Base-by-base conservation (phyloP, 2,888 invertebrate genomes). In the Lissonota sp. region DNA sequence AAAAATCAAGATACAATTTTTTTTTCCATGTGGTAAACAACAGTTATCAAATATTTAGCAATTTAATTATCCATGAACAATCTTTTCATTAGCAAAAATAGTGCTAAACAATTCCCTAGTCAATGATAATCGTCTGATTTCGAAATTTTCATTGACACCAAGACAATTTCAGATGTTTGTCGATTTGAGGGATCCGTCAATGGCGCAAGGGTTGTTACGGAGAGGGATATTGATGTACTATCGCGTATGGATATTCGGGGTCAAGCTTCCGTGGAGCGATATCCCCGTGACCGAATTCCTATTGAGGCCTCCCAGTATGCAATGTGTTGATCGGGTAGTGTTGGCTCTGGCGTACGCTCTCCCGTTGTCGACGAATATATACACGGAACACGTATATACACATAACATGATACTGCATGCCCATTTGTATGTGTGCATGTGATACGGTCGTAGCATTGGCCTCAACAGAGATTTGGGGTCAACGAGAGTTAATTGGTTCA, bases 401-500 rank as follows among this genome's bases (percentile, higher is more conserved):
- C 60, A 73, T 58, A 75, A 44, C 12, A 71, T 39, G 55, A 67
- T 66, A 72, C 69, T 64, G 53, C 75, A 73, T 76, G 58, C 60
- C 6, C 51, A 58, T 53, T 39, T 39, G 46, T 44, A 55, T 57
- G 42, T n/a, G 40, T 62, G 16, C 7, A 44, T 51, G 53, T 53
- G 60, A 53, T 53, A 37, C 71, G 6, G 55, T 46, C 72, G 87
- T 86, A 87, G 87, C 88, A 90, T 88, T 89, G 89, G 88, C 87
- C 87, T 86, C 87, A 85, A 26, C 84, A 84, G 80, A 85, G 83
- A 89, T 87, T 85, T 88, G 88, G 89, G 91, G 91, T 92, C 90
- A 86, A 89, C 87, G 90, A 84, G 87, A 90, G 90, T 88, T 92
- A 92, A 92, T 92, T 92, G 91, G 89, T 91, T 86, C 92, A 91